A percentile compares a stretch with the other conserved stretches of the same genome.
Conservation (phyloP, 2,113 vertebrate species). For the Gila orcuttii region DNA sequence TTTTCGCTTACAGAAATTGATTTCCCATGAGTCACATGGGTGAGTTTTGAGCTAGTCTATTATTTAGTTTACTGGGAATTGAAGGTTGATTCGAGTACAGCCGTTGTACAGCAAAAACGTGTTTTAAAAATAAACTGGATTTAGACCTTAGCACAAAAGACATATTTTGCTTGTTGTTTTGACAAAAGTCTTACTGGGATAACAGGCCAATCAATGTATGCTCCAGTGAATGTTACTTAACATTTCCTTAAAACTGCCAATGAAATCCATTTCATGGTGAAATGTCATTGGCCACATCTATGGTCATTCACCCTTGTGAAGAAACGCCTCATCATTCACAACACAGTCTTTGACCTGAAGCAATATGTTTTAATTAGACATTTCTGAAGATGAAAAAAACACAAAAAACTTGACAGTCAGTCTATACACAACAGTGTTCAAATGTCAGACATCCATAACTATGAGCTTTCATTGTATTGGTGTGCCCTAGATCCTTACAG, state of each 20-base stretch:
- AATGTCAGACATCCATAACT: background rate
- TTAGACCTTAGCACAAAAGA: background rate
- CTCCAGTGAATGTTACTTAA: background rate
- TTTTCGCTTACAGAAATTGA: background rate
- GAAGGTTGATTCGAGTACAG: background rate
- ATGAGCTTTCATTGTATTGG: background rate
- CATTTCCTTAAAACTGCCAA: background rate
- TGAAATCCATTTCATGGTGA: background rate
- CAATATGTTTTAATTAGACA: background rate
- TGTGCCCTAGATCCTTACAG: background rate
- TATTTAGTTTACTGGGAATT: background rate
- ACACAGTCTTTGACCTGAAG: background rate
- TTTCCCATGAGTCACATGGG: slow-evolving; percentile 1
- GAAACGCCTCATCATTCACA: background rate
- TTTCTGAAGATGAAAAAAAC: background rate
- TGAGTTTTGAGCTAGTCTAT: background rate
- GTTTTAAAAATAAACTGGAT: background rate
- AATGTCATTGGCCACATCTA: slow-evolving; percentile 6
- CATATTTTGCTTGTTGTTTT: background rate
- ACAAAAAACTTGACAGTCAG: background rate
- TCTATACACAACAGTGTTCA: background rate
- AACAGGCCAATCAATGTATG: background rate
- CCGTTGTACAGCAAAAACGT: background rate
- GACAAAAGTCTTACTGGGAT: background rate
- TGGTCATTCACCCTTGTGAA: background rate